Base-by-base conservation (phyloP, 2,113 vertebrate genomes). In the Crotalus horridus region DNA sequence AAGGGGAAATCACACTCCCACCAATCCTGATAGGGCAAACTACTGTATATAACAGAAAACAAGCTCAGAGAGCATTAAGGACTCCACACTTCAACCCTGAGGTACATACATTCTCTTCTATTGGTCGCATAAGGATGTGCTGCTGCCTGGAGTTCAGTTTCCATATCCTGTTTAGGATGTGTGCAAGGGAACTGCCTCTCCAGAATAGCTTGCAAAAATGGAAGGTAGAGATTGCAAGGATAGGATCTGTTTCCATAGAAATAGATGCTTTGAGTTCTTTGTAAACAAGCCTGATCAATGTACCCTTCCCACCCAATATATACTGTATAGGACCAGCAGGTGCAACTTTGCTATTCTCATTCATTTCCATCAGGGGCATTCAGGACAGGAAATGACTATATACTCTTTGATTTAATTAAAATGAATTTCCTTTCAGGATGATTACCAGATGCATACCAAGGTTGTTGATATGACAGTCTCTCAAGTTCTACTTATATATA, bases 361-460 rank as follows among this genome's bases (percentile, higher is more conserved):
- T 26, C 81, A 61, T 87, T 86, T 87, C 43, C 26, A 87, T 43
- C 39, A 24, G 29, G 51, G 56, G 43, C 51, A 51, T 87, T 59
- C 85, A 91, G 20, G 6, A 88, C 92, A 95, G 89, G 93, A 94
- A 96, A 92, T 51, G 1, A 94, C 59, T 91, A 10, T 92, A 88
- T 94, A 91, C 6, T 29, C 55, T n/a, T 89, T 6, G 69, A 90
- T 91, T 85, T 89, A 93, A 61, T 94, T 86, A 88, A 94, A 85
- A 5, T 1, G 7, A 4, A 56, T 91, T 93, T 85, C 1, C 26
- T 92, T 93, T 88, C 85, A 92, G 90, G 1, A 29, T 53, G 61
- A 89, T 89, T 94, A 6, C 91, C 93, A 93, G 53, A 33, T 85
- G 86, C 20, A 2, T 0, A 0, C 54, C 54, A 33, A 53, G 1